Conservation (phyloP, 2,113 vertebrate genomes). For the Alethe castanea region DNA sequence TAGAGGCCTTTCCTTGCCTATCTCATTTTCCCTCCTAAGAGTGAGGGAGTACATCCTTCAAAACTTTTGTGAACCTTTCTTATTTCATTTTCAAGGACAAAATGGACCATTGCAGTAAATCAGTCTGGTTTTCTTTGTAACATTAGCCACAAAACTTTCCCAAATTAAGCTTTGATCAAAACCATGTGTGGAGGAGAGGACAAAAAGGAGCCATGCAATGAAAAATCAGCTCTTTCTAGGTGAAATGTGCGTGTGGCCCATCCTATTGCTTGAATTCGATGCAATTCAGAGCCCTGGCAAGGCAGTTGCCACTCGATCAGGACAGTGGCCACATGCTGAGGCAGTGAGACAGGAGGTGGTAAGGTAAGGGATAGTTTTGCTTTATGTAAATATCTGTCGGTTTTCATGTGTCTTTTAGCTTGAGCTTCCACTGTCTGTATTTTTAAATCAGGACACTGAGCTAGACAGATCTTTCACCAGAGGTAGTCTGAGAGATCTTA, state of each 20-base stretch:
- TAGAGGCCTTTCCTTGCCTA: neutral
- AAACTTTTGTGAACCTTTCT: neutral
- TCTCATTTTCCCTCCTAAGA: neutral
- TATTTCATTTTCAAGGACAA: neutral
- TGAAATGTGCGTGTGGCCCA: neutral
- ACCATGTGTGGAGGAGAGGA: neutral
- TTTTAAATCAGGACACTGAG: neutral
- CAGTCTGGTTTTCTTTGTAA: neutral
- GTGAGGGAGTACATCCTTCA: neutral
- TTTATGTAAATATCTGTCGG: neutral
- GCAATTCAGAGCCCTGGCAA: neutral
- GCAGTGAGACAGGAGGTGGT: neutral
- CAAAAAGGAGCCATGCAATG: neutral
- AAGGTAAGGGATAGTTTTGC: neutral
- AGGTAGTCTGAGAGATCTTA: neutral
- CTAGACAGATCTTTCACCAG: accelerated
- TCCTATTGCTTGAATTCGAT: neutral
- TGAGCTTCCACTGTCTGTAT: neutral
- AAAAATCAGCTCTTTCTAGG: neutral
- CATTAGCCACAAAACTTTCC: neutral
- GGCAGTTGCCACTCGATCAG: accelerated
- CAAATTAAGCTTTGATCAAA: neutral
- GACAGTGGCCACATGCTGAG: neutral
- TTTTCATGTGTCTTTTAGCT: neutral
- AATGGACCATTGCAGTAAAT: neutral